Conservation (phyloP, 2,113 vertebrate genomes). For the Nanger granti region DNA sequence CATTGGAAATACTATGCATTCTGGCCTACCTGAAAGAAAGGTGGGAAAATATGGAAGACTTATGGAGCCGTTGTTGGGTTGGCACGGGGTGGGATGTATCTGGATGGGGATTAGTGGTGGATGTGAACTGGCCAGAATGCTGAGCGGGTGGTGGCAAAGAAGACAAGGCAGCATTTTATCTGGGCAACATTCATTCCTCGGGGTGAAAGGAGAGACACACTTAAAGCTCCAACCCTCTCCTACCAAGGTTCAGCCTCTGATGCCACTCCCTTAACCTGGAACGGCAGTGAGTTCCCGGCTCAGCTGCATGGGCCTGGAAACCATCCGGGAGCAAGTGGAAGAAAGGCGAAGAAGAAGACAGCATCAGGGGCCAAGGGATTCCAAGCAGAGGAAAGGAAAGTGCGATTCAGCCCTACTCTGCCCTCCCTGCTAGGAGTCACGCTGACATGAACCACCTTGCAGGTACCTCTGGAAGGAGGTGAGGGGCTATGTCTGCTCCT, state of each 20-base stretch:
- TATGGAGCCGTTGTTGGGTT: background rate
- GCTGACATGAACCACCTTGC: too few species aligned
- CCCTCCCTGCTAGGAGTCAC: background rate
- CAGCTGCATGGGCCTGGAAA: background rate
- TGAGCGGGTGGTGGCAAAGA: too few species aligned
- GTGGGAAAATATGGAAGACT: background rate
- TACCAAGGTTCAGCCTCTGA: background rate
- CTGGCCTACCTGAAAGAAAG: background rate
- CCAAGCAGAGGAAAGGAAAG: background rate
- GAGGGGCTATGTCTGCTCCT: too few species aligned
- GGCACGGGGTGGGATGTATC: background rate
- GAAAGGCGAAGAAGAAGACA: background rate
- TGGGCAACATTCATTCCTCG: background rate
- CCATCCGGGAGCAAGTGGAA: background rate
- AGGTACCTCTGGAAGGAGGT: background rate
- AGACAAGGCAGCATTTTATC: background rate
- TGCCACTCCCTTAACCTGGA: background rate
- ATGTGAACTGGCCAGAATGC: background rate
- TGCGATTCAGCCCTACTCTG: too few species aligned
- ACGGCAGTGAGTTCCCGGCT: background rate
- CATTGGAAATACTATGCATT: background rate
- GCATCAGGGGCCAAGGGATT: background rate
- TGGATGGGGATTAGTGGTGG: background rate
- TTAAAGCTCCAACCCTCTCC: too few species aligned
- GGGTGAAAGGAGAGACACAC: background rate